Percentiles rank a stretch among this genome's conserved stretches.
Evolutionary conservation across 2,888 invertebrate species (phyloP).

Genomic region (Mermis nigrescens): DNA sequence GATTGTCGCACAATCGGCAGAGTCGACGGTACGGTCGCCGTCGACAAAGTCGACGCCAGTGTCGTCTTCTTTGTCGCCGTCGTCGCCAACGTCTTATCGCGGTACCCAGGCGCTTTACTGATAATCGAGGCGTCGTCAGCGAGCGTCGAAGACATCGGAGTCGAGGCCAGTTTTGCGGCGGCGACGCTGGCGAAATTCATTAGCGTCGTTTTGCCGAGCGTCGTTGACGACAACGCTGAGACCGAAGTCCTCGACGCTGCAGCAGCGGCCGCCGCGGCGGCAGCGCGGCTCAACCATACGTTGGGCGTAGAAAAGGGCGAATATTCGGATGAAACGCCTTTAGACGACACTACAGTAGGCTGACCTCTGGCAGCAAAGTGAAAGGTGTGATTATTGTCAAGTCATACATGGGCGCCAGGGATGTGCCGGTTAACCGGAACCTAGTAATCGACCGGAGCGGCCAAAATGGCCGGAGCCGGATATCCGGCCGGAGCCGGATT

Average conservation of each 20-base stretch:
- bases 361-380: background rate
- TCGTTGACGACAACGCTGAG: background rate
- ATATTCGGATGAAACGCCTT: constrained; percentile 44
- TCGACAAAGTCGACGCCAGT: too few species aligned
- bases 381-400: too few species aligned
- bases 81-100: background rate
- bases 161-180: constrained; percentile 39
- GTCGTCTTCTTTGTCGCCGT: too few species aligned
- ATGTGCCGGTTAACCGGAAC: too few species aligned
- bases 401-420: too few species aligned
- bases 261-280: constrained; percentile 40
- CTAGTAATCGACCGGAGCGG: too few species aligned
- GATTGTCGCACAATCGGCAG: too few species aligned
- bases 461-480: too few species aligned
- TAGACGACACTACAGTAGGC: too few species aligned
- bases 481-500: too few species aligned
- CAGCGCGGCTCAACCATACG: constrained; percentile 46
- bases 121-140: too few species aligned
- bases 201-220: constrained; percentile 9
- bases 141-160: too few species aligned
- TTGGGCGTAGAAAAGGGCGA: constrained; percentile 64
- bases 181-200: constrained; percentile 54
- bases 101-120: background rate
- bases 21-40: background rate
- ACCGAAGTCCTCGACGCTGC: constrained; percentile 9